Conservation (phyloP, 2,888 invertebrate genomes). For the Lysandra bellargus region DNA sequence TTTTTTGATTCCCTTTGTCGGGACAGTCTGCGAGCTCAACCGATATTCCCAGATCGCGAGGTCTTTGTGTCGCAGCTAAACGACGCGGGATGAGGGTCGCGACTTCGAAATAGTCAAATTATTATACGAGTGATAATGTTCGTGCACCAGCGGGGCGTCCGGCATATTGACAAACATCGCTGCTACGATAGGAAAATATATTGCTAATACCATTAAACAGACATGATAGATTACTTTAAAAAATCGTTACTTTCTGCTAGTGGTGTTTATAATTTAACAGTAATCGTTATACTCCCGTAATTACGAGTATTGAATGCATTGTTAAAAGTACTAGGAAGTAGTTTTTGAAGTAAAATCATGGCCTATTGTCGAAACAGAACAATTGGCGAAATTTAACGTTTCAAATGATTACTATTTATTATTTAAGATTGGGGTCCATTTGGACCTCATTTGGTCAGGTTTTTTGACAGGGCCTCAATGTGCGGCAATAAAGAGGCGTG, state of each 20-base stretch:
- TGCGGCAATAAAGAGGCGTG: slow-evolving; percentile 46
- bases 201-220: slow-evolving; percentile 48
- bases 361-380: slow-evolving; percentile 1
- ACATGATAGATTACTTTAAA: slow-evolving; percentile 26
- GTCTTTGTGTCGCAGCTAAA: slow-evolving; percentile 69
- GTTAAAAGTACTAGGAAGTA: slow-evolving; percentile 10
- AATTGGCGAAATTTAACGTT: slow-evolving; percentile 20
- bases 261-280: not conserved
- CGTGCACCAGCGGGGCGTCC: slow-evolving; percentile 73
- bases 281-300: slow-evolving; percentile 8
- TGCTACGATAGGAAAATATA: slow-evolving; percentile 50
- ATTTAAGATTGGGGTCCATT: slow-evolving; percentile 30
- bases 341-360: not conserved
- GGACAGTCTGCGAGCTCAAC: slow-evolving; percentile 69
- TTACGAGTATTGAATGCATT: slow-evolving; percentile 3
- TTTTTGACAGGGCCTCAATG: slow-evolving; percentile 38
- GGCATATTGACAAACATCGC: slow-evolving; percentile 71
- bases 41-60: slow-evolving; percentile 76
- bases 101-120: slow-evolving; percentile 54
- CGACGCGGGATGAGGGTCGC: slow-evolving; percentile 56
- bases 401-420: slow-evolving; percentile 32
- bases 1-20: slow-evolving; percentile 74
- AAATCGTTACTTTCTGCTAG: slow-evolving; percentile 18
- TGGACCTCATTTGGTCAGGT: slow-evolving; percentile 32
- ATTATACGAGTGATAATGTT: slow-evolving; percentile 65